Conservation (phyloP, 2,888 invertebrate genomes). For the Diplazon laetatorius region DNA sequence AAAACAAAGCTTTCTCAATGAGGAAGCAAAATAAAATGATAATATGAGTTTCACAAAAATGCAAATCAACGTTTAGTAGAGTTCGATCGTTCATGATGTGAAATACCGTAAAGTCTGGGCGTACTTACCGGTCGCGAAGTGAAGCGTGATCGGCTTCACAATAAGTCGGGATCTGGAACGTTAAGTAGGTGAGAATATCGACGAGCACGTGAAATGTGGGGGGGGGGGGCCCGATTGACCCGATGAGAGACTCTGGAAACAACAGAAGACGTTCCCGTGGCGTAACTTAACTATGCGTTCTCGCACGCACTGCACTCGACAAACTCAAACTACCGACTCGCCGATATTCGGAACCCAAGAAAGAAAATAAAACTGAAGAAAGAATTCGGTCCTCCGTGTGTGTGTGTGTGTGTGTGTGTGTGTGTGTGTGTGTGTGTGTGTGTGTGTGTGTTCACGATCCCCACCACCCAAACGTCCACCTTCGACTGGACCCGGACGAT, state of each 20-base stretch:
- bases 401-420: too few species aligned
- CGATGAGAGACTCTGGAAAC: slow-evolving; percentile 25
- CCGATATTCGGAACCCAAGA: slow-evolving; percentile 51
- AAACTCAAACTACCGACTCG: slow-evolving; percentile 59
- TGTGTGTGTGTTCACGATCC: slow-evolving; percentile 41
- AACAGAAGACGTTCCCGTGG: slow-evolving; percentile 26
- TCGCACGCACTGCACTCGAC: slow-evolving; percentile 59
- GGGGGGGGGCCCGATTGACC: slow-evolving; percentile 37
- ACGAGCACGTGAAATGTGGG: slow-evolving; percentile 56
- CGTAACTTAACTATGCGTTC: slow-evolving; percentile 47
- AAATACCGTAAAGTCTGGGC: slow-evolving; percentile 44
- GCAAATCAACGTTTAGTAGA: slow-evolving; percentile 31
- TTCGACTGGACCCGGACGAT: slow-evolving; percentile 46
- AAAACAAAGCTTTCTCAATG: too few species aligned
- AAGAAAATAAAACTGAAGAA: too few species aligned
- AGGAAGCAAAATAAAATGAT: neutral
- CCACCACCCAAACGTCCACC: slow-evolving; percentile 3
- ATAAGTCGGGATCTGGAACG: slow-evolving; percentile 51
- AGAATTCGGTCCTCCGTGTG: slow-evolving; percentile 58
- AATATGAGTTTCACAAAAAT: slow-evolving; percentile 1
- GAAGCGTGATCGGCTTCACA: slow-evolving; percentile 61
- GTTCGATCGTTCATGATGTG: slow-evolving; percentile 19
- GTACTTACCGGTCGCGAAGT: slow-evolving; percentile 57
- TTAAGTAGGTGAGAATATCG: slow-evolving; percentile 62
- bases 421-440: too few species aligned